A percentile compares a stretch with the other conserved stretches of the same genome.
Conservation (phyloP, 1,140 invertebrate genomes). For the Drosophila serrata region DNA sequence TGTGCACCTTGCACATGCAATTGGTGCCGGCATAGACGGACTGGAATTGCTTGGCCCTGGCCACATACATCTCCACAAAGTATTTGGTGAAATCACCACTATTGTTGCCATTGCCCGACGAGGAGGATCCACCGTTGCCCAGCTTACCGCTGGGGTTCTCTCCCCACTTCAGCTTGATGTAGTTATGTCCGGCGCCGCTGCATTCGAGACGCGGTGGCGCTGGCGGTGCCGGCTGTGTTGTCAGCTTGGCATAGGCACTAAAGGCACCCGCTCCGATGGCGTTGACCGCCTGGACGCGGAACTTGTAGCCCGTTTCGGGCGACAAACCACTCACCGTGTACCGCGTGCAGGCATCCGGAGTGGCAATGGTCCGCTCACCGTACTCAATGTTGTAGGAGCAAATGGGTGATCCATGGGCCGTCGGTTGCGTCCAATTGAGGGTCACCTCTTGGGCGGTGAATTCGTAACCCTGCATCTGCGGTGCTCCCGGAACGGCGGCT, state of each 20-base stretch:
- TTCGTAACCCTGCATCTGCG: slow-evolving; percentile 87
- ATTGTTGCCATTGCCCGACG: background rate
- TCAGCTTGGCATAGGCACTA: slow-evolving; percentile 89
- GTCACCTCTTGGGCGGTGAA: slow-evolving; percentile 89
- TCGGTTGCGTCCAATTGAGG: slow-evolving; percentile 91
- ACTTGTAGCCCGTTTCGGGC: slow-evolving; percentile 88
- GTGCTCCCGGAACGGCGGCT: slow-evolving; percentile 90
- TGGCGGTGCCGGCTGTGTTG: slow-evolving; percentile 92
- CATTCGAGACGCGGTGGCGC: slow-evolving; percentile 91
- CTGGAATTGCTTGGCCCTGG: slow-evolving; percentile 89
- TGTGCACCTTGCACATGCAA: slow-evolving; percentile 91
- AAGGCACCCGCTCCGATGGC: slow-evolving; percentile 92
- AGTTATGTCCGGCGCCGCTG: slow-evolving; percentile 90
- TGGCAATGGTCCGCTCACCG: slow-evolving; percentile 88
- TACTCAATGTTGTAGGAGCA: slow-evolving; percentile 91
- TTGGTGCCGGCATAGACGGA: slow-evolving; percentile 92
- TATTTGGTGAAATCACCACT: slow-evolving; percentile 89
- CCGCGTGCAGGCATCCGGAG: slow-evolving; percentile 86
- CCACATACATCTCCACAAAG: slow-evolving; percentile 91
- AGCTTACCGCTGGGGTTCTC: slow-evolving; percentile 80
- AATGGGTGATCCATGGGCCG: slow-evolving; percentile 90
- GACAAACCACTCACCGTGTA: slow-evolving; percentile 86
- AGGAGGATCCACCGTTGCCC: slow-evolving; percentile 85
- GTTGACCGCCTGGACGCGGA: slow-evolving; percentile 93
- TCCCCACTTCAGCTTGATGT: slow-evolving; percentile 94